phyloP scores from a whole-genome alignment of 2,113 vertebrate genomes.

The Channa maculata region DNA sequence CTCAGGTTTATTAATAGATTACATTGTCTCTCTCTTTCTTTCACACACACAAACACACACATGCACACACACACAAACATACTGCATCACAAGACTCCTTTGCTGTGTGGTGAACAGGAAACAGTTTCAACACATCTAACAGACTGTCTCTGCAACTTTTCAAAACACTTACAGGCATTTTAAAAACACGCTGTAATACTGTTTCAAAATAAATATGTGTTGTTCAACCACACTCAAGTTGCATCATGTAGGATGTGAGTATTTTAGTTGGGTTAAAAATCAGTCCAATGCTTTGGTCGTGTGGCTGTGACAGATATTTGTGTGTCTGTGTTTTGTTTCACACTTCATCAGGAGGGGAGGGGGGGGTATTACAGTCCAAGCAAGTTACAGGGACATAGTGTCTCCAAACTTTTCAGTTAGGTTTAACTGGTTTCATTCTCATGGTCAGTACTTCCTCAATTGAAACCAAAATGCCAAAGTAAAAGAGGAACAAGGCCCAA shows the following conservation, averaged over 20 bases:
- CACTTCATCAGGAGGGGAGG: neutral
- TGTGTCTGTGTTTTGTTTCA: neutral
- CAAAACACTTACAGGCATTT: neutral
- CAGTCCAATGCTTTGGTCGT: too few species aligned
- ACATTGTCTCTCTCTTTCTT: too few species aligned
- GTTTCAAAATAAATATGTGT: too few species aligned
- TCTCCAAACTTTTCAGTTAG: constrained; percentile 26
- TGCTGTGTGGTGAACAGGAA: constrained; percentile 17
- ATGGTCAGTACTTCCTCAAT: constrained; percentile 71
- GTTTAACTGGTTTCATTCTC: constrained; percentile 68
- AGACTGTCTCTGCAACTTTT: constrained; percentile 55
- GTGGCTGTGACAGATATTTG: neutral
- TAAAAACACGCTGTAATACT: neutral
- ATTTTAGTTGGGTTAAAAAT: too few species aligned
- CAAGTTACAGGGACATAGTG: constrained; percentile 14
- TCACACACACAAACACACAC: too few species aligned
- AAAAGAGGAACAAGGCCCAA: constrained; percentile 70
- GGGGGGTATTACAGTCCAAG: neutral
- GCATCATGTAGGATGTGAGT: too few species aligned
- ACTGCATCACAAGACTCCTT: too few species aligned
- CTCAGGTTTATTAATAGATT: neutral
- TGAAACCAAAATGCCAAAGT: constrained; percentile 53
- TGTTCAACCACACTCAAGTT: too few species aligned
- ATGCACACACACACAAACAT: too few species aligned
- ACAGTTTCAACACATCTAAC: constrained; percentile 46